Base-by-base conservation (phyloP, 2,888 invertebrate genomes). In the Perizoma flavofasciatum region DNA sequence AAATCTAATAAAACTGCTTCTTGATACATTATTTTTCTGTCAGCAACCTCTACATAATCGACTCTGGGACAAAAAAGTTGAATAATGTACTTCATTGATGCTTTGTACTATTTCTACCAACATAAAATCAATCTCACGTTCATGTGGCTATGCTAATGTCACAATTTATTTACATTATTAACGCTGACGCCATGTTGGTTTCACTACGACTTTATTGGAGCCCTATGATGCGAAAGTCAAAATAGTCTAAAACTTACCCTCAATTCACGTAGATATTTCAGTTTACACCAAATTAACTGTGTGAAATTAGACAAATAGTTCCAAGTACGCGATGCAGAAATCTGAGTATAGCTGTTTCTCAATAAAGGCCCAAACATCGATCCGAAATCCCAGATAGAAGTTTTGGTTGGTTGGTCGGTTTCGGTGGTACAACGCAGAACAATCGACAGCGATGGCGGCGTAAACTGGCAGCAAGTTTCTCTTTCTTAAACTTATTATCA, bases 251-350 rank as follows among this genome's bases (percentile, higher is more conserved):
- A 70, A 90, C 92, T 92, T 86, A 92, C 92, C 90, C 89, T 92
- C 74, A 91, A 78, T 71, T 89, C 90, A 79, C 92, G 82, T 80
- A 92, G 81, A 79, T 90, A 86, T 85, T 89, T 91, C 79, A 94
- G 86, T 93, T 94, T 94, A 85, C 91, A 93, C 94, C 94, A 94
- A 85, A 94, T 83, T 71, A 89, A 84, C 85, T 93, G 93, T 73
- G 93, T 93, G 74, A 94, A 92, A 88, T 93, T 93, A 74, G 93
- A 88, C 78, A 94, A 84, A 83, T 93, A 94, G 91, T 94, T 94
- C 95, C 94, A 95, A 93, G 95, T 95, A 88, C 94, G 93, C 76
- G 93, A 90, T 79, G 94, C 95, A 83, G 95, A 94, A 88, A 93
- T 94, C 92, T 94, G 94, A 92, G 95, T 89, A 88, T 94, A 89